A percentile compares a stretch with the other conserved stretches of the same genome.
Evolutionary conservation across 2,113 vertebrate genomes (phyloP).

Genomic region (Aldabrachelys gigantea): DNA sequence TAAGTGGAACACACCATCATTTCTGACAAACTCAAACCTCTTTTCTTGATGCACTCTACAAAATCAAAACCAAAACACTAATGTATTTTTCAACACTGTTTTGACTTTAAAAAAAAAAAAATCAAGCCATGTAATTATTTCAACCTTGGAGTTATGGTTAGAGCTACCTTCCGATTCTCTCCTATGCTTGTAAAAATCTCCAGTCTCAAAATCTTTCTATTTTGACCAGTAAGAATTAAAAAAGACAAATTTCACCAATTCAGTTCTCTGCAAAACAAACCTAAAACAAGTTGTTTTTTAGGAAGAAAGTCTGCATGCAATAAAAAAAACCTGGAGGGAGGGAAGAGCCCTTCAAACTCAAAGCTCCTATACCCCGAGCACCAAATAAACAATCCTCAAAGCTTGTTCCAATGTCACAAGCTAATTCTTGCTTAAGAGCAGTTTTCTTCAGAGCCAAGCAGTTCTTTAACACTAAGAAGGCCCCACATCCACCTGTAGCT

Average conservation of each 20-base stretch:
- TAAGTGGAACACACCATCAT: constrained; percentile 70
- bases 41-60: constrained; percentile 55
- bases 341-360: neutral
- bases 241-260: neutral
- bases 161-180: constrained; percentile 25
- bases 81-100: constrained; percentile 58
- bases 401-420: neutral
- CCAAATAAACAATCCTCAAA: neutral
- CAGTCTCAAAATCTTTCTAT: neutral
- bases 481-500: neutral
- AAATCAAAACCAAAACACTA: constrained; percentile 60
- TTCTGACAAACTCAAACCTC: constrained; percentile 69
- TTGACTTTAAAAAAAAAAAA: neutral
- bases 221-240: neutral
- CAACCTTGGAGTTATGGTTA: constrained; percentile 8
- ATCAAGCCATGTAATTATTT: neutral
- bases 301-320: neutral
- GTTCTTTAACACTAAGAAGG: neutral
- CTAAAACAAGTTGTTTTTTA: neutral
- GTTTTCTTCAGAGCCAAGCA: neutral
- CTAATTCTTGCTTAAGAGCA: neutral
- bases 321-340: neutral
- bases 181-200: neutral
- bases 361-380: neutral
- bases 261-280: neutral